Conservation (phyloP, 2,888 invertebrate species). For the Ophioninae sp. region DNA sequence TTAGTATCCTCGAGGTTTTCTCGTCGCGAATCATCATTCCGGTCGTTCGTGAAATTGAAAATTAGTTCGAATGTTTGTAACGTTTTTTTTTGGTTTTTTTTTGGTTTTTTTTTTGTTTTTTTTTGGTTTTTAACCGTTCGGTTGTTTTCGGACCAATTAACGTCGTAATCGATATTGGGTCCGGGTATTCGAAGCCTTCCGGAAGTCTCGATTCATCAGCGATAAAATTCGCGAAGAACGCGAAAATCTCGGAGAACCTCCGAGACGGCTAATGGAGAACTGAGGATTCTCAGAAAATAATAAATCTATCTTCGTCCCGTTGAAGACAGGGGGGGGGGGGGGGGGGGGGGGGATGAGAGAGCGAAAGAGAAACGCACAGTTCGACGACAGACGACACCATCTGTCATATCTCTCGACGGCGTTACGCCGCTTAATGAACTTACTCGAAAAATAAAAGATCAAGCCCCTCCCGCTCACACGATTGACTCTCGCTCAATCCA, state of each 20-base stretch:
- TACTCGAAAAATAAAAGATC: conserved; percentile 40
- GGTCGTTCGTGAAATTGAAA: conserved; percentile 4
- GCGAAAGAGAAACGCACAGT: not conserved
- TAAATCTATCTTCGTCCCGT: conserved; percentile 44
- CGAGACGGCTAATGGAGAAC: conserved; percentile 29
- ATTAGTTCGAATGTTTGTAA: not conserved
- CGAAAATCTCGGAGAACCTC: conserved; percentile 21
- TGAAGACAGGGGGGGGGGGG: not conserved
- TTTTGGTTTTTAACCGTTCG: no score
- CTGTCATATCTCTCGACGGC: conserved; percentile 47
- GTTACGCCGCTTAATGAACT: conserved; percentile 46
- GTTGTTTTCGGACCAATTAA: no score
- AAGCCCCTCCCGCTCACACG: conserved; percentile 4
- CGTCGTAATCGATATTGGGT: not conserved
- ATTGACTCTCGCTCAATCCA: not conserved
- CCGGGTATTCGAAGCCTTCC: conserved; percentile 5
- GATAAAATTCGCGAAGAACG: conserved; percentile 10
- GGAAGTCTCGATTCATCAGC: not conserved
- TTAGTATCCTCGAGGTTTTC: conserved; percentile 4
- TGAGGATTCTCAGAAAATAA: conserved; percentile 55
- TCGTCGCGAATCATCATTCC: not conserved
- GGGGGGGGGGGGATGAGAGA: not conserved
- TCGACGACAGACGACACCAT: conserved; percentile 41
- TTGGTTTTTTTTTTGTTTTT: not conserved
- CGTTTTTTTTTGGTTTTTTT: not conserved